These are phyloP conservation scores for Myoxocephalus aenaeus DNA, from an alignment of 2,797 vertebrate species.

Conservation along the genomic window DNA sequence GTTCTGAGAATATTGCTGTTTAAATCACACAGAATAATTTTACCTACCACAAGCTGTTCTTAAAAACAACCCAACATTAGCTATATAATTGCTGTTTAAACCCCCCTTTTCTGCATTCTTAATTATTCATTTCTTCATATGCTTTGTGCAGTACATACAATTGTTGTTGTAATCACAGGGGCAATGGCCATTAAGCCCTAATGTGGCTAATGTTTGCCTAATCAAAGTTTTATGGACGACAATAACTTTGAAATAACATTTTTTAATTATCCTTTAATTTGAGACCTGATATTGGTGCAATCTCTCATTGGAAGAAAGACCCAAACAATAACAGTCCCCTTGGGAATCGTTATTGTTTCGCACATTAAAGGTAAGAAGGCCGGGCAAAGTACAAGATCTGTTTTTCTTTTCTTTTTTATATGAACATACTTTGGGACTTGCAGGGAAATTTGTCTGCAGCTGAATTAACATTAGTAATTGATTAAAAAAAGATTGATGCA, in stretches of 20 bases:
- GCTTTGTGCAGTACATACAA: slow-evolving; percentile 89
- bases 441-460: slow-evolving; percentile 44
- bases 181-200: slow-evolving; percentile 96
- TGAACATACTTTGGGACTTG: slow-evolving; percentile 45
- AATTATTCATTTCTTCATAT: slow-evolving; percentile 82
- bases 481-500: slow-evolving; percentile 51
- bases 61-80: slow-evolving; percentile 54
- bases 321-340: slow-evolving; percentile 80
- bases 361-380: slow-evolving; percentile 70
- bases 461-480: slow-evolving; percentile 57
- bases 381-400: slow-evolving; percentile 53
- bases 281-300: slow-evolving; percentile 92
- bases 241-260: slow-evolving; percentile 98
- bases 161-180: slow-evolving; percentile 95
- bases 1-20: slow-evolving; percentile 16
- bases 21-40: slow-evolving; percentile 31
- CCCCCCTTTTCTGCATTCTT: slow-evolving; percentile 63
- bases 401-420: slow-evolving; percentile 11
- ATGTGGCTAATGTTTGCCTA: slow-evolving; percentile 96
- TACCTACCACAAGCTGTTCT: slow-evolving; percentile 49
- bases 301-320: slow-evolving; percentile 89
- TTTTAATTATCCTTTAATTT: slow-evolving; percentile 99
- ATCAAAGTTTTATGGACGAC: slow-evolving; percentile 99
- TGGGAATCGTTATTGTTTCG: slow-evolving; percentile 72
- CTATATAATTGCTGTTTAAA: slow-evolving; percentile 62